A percentile compares a stretch with the other conserved stretches of the same genome.
phyloP scores from a whole-genome alignment of 1,140 invertebrate species.

The Drosophila carrolli region DNA sequence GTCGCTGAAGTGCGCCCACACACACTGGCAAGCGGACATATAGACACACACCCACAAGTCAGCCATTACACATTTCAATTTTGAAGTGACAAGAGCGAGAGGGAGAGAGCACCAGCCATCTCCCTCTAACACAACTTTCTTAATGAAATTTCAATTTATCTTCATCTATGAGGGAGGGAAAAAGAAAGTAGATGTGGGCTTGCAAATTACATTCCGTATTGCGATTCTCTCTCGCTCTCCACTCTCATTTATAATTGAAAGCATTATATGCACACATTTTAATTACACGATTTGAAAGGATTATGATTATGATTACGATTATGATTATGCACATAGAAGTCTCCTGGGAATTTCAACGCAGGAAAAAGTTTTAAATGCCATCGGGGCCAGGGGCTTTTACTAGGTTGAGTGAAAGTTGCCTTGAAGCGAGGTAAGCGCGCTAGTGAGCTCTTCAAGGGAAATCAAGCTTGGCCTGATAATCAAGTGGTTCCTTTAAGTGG shows the following conservation, averaged over 20 bases:
- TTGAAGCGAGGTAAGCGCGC: constrained; percentile 33
- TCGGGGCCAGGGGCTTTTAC: constrained; percentile 34
- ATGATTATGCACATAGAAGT: constrained; percentile 44
- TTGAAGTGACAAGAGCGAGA: constrained; percentile 51
- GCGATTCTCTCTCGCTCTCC: constrained; percentile 15
- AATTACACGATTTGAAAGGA: constrained; percentile 71
- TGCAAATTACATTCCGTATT: constrained; percentile 68
- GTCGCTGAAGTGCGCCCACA: constrained; percentile 76
- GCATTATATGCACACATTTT: constrained; percentile 79
- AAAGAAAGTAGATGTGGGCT: constrained; percentile 24
- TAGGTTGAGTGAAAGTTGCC: constrained; percentile 53
- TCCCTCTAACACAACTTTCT: constrained; percentile 65
- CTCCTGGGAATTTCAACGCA: constrained; percentile 22
- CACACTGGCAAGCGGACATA: constrained; percentile 4
- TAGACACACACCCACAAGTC: constrained; percentile 32
- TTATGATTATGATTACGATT: constrained; percentile 54
- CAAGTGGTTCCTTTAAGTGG: constrained; percentile 47
- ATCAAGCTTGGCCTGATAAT: constrained; percentile 55
- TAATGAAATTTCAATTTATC: constrained; percentile 82
- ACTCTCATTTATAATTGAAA: constrained; percentile 57
- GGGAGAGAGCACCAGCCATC: constrained; percentile 1
- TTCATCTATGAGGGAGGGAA: constrained; percentile 31
- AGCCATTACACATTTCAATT: constrained; percentile 80
- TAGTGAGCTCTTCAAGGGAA: constrained; percentile 32
- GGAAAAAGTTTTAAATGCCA: constrained; percentile 48